Base-by-base conservation (phyloP, 2,797 vertebrate species). In the Pseudomugil gertrudae region DNA sequence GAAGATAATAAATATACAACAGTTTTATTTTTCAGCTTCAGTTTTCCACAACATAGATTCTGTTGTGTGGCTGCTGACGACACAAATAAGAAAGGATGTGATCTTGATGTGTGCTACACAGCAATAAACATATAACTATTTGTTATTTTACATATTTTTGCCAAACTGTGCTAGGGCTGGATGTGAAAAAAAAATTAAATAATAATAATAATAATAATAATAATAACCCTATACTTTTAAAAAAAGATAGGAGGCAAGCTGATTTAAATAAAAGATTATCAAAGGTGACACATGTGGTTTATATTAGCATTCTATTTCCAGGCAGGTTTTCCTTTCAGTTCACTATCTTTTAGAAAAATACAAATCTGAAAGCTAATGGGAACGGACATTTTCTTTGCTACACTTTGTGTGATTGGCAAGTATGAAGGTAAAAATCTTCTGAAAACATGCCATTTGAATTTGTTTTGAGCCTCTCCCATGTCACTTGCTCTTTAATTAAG, bases 401-500 rank as follows among this genome's bases (percentile, higher is more conserved):
- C 56, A 64, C 17, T 51, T 15, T 8, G 24, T 51, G 10, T 75
- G 66, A 21, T 55, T 13, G 24, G 52, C 29, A 45, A 36, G 10
- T 45, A n/a, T 19, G 40, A 1, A 0, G 13, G 30, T n/a, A 14
- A 9, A 36, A 35, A 11, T 1, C 47, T 66, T 66, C 71, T 79
- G n/a, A 66, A 79, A 85, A 61, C 7, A 21, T 80, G 77, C 75
- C 8, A 1, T 78, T 83, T 89, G 40, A 43, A 64, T 71, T 88
- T 72, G 63, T 81, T 88, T 76, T 69, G 66, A 83, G 52, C 66
- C n/a, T 53, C 59, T 40, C 60, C 78, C 69, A 74, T 79, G 45
- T 81, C 2, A 27, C 50, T 54, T 62, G 59, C 66, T 81, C 76
- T 88, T 80, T 87, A 87, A 91, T 89, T 90, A 87, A 89, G 74